phyloP scores from a whole-genome alignment of 2,113 vertebrate species.

The Pardalotus punctatus region DNA sequence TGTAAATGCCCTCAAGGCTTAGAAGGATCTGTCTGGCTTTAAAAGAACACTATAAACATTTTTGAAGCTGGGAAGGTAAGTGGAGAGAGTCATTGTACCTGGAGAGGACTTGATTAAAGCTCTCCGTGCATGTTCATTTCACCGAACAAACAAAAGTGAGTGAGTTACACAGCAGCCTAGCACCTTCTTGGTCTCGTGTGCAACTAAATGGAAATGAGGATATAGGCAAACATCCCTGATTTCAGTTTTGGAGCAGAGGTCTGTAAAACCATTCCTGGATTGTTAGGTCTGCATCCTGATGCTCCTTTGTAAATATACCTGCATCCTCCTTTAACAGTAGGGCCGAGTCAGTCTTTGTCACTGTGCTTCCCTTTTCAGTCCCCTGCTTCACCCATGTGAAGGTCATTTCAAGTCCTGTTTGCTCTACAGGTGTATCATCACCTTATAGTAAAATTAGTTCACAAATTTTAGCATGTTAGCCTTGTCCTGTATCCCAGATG shows the following conservation, averaged over 20 bases:
- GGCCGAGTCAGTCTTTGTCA: not conserved
- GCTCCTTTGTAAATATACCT: not conserved
- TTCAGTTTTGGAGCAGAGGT: not conserved
- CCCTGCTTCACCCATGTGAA: not conserved
- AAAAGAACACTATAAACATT: slow-evolving; percentile 62
- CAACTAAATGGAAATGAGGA: not conserved
- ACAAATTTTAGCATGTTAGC: not conserved
- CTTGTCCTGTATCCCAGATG: not conserved
- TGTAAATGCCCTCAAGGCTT: slow-evolving; percentile 53
- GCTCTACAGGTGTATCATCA: not conserved
- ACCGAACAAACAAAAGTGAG: not conserved
- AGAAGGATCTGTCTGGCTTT: slow-evolving; percentile 32
- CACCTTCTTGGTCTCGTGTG: not conserved
- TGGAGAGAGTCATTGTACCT: slow-evolving; percentile 41
- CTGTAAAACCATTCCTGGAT: not conserved
- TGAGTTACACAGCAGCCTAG: not conserved
- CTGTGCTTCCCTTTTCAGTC: not conserved
- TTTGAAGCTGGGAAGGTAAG: slow-evolving; percentile 50
- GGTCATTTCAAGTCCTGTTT: not conserved
- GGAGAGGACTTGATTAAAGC: slow-evolving; percentile 37
- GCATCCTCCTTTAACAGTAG: not conserved
- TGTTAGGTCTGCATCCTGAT: not conserved
- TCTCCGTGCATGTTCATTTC: slow-evolving; percentile 37
- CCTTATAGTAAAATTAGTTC: not conserved
- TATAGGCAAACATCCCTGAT: not conserved